Percentiles rank a stretch among this genome's conserved stretches.
Evolutionary conservation across 2,797 vertebrate genomes (phyloP).

Genomic region (Oreortyx pictus): DNA sequence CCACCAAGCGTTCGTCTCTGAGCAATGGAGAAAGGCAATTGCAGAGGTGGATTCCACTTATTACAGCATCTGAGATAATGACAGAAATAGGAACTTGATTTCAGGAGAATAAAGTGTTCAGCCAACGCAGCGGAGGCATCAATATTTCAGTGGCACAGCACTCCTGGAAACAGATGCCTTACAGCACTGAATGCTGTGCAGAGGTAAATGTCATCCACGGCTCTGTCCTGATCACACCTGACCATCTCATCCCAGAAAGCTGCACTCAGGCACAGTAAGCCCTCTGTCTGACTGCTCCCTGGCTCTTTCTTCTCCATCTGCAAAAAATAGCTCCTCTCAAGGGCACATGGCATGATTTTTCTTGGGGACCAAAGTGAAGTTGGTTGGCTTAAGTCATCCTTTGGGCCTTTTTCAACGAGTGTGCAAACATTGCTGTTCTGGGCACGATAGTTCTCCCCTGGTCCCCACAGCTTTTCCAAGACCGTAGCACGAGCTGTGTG

Average conservation of each 20-base stretch:
- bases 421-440: not conserved
- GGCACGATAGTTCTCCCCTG: not conserved
- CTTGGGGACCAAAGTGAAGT: not conserved
- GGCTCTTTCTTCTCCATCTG: not conserved
- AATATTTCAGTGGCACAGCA: not conserved
- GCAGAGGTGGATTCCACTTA: not conserved
- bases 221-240: not conserved
- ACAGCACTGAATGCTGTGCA: not conserved
- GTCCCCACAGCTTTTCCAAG: not conserved
- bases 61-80: not conserved
- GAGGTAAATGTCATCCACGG: not conserved
- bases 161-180: not conserved
- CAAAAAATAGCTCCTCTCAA: not conserved
- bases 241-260: not conserved
- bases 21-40: not conserved
- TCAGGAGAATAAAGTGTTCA: not conserved
- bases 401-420: fast-evolving
- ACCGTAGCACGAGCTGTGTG: not conserved
- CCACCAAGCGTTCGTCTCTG: not conserved
- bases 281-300: not conserved
- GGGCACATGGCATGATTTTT: not conserved
- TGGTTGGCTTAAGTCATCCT: not conserved
- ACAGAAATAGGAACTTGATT: not conserved
- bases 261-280: not conserved
- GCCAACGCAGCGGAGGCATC: not conserved